Evolutionary conservation across 2,888 invertebrate species (phyloP), one percentile per base, ranked within the genome.

Genomic region (Smittia sp.): DNA sequence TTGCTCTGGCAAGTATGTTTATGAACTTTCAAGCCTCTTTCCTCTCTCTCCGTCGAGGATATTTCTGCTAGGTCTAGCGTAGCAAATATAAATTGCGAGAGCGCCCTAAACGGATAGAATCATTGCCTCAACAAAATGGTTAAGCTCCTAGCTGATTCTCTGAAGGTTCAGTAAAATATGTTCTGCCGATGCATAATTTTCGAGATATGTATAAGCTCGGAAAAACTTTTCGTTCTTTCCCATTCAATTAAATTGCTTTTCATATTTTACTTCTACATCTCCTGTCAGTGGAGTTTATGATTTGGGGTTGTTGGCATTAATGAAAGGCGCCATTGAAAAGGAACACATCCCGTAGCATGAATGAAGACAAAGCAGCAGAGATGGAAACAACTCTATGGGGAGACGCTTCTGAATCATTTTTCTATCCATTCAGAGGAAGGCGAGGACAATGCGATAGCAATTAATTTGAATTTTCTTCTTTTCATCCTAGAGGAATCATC

Each of bases 181-280:
- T 32, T 69, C 41, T 54, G 18, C 69, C 41, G 52, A 54, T 41
- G 54, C 69, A 69, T 69, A 69, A 69, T 69, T 69, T 69, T 68
- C 58, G 1, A 22, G 58, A 58, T 20, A 38, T 38, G n/a, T n/a
- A n/a, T n/a, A 22, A 58, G 22, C 7, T 1, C 20, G 20, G 22
- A 22, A 63, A 63, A 27, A 27, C 27, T 63, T 63, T 63, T 15
- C 63, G 27, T 25, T 63, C 25, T 46, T 46, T 13, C 68, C 38
- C 62, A 72, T 62, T 72, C 58, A 72, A 72, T 32, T 58, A 72
- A 72, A 72, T 72, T 72, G 72, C 62, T 72, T 72, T 72, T 62
- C 58, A 62, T 62, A 62, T 72, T 70, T 70, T 72, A 62, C 38
- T 72, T 32, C 39, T 18, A 54, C 24, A 4, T 72, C 58, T 72